A percentile compares a stretch with the other conserved stretches of the same genome.
phyloP scores from a whole-genome alignment of 2,888 invertebrate genomes.

The Heliconius erato region DNA sequence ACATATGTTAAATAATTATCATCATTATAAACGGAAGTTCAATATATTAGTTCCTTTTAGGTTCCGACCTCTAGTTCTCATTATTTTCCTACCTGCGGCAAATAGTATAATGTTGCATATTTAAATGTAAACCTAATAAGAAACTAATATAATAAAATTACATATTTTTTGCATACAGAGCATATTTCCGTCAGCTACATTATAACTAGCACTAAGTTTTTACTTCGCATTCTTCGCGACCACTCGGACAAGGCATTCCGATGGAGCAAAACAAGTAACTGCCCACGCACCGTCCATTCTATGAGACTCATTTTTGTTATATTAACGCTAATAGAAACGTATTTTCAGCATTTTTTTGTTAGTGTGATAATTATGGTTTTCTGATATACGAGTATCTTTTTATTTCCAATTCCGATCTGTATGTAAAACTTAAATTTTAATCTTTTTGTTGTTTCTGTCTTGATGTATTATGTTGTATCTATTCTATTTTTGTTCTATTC shows the following conservation, averaged over 20 bases:
- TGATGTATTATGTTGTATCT: too few relatives aligned
- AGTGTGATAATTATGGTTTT: background rate
- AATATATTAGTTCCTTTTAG: too few relatives aligned
- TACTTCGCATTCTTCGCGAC: constrained; percentile 67
- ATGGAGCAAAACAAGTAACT: constrained; percentile 59
- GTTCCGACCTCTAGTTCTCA: too few relatives aligned
- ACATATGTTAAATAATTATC: too few relatives aligned
- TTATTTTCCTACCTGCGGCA: too few relatives aligned
- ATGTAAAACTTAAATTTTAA: background rate
- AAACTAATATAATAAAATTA: too few relatives aligned
- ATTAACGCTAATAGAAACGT: constrained; percentile 37
- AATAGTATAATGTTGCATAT: too few relatives aligned
- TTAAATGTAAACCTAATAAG: too few relatives aligned
- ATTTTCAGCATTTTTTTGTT: constrained; percentile 6
- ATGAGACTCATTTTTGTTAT: constrained; percentile 46
- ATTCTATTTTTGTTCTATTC: background rate
- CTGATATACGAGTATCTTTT: background rate
- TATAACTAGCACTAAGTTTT: constrained; percentile 69
- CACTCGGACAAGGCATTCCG: constrained; percentile 61
- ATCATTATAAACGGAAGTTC: too few relatives aligned
- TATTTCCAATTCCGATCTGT: background rate
- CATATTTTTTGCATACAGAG: constrained; percentile 58
- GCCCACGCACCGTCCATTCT: constrained; percentile 48
- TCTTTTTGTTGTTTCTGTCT: too few relatives aligned
- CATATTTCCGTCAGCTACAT: constrained; percentile 50